Conservation (phyloP, 1,140 invertebrate genomes). For the Asobara japonica region DNA sequence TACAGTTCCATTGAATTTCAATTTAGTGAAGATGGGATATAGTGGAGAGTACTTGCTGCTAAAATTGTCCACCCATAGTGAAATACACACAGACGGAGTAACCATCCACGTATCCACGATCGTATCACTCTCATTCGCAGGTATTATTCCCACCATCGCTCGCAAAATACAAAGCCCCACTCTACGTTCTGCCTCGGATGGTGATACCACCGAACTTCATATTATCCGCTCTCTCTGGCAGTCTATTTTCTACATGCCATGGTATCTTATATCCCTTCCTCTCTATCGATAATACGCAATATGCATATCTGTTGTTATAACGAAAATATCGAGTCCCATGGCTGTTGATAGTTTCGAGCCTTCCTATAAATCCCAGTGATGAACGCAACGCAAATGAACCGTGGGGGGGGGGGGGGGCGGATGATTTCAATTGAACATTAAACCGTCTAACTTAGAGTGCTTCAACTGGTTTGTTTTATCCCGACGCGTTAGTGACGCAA, state of each 20-base stretch:
- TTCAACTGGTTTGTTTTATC: neutral
- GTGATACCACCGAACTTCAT: neutral
- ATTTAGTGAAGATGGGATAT: neutral
- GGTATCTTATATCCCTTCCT: neutral
- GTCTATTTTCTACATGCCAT: neutral
- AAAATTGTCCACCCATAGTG: neutral
- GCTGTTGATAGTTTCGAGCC: slow-evolving; percentile 4
- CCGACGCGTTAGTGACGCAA: neutral
- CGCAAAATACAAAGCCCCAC: slow-evolving; percentile 21
- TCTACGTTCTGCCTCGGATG: too few species aligned
- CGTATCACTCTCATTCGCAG: slow-evolving; percentile 17
- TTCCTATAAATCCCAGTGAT: neutral
- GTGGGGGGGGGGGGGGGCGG: neutral
- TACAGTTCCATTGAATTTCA: slow-evolving; percentile 7
- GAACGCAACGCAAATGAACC: neutral
- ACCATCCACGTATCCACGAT: slow-evolving; percentile 16
- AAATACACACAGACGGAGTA: neutral
- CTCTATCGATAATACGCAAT: neutral
- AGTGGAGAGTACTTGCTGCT: neutral
- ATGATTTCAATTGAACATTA: slow-evolving; percentile 10
- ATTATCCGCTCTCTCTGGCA: neutral
- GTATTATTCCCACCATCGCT: slow-evolving; percentile 25
- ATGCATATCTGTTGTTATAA: neutral
- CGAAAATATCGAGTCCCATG: neutral
- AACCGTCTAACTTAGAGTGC: neutral